phyloP scores from a whole-genome alignment of 2,797 vertebrate species.

The Acridotheres tristis region DNA sequence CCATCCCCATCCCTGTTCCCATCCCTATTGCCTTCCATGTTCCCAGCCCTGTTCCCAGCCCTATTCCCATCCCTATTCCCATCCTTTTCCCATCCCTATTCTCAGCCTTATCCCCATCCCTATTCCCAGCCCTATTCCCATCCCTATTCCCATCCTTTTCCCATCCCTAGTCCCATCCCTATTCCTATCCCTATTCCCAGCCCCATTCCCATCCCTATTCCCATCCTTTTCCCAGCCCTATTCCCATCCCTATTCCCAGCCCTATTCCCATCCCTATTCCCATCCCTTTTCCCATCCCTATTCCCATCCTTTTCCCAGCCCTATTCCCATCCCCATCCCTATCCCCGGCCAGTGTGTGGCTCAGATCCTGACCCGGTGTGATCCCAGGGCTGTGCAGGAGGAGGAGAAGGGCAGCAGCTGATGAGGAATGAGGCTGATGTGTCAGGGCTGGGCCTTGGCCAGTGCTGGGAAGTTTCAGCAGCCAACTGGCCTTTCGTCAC shows the following conservation, averaged over 20 bases:
- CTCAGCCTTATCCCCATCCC: background rate
- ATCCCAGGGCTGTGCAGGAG: background rate
- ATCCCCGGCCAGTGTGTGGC: rapidly evolving
- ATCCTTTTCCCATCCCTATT: no score
- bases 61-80: no score
- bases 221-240: no score
- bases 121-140: background rate
- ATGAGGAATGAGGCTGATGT: background rate
- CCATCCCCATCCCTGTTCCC: no score
- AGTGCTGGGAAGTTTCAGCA: background rate
- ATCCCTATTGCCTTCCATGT: background rate
- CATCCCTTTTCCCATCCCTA: no score
- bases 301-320: no score
- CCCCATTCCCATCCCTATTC: background rate
- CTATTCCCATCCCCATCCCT: no score
- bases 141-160: background rate
- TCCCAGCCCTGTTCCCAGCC: background rate
- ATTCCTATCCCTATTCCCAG: background rate
- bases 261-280: background rate
- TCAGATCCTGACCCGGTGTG: rapidly evolving
- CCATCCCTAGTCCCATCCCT: no score
- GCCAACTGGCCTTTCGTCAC: background rate
- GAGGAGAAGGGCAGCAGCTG: background rate
- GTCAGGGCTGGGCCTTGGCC: background rate
- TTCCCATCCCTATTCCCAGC: background rate